These are phyloP conservation scores for Mycetomoellerius zeteki DNA, from an alignment of 1,140 invertebrate genomes.

Conservation along the genomic window DNA sequence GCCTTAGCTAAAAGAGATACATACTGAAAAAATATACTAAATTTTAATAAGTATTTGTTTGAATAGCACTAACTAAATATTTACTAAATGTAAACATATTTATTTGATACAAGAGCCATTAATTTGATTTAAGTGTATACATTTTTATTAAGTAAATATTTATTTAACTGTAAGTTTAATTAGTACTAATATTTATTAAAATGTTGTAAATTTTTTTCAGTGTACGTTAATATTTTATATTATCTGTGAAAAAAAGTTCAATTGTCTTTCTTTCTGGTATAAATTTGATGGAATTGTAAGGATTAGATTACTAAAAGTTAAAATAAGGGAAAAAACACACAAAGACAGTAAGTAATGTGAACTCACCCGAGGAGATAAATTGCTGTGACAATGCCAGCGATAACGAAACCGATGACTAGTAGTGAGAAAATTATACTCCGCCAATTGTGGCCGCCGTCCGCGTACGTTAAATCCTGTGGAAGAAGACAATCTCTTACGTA, in stretches of 20 bases:
- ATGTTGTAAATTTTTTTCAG: too few species aligned
- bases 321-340: not conserved
- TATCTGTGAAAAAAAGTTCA: not conserved
- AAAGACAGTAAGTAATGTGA: not conserved
- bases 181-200: too few species aligned
- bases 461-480: constrained; percentile 90
- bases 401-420: constrained; percentile 94
- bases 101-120: too few species aligned
- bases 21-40: too few species aligned
- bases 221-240: not conserved
- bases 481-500: constrained; percentile 51
- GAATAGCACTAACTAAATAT: too few species aligned
- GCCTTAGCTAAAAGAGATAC: not conserved
- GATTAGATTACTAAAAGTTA: not conserved
- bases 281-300: not conserved
- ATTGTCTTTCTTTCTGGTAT: not conserved
- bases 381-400: constrained; percentile 94
- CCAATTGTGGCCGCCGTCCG: constrained; percentile 94
- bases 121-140: too few species aligned
- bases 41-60: too few species aligned
- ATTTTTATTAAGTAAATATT: too few species aligned
- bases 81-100: too few species aligned
- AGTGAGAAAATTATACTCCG: constrained; percentile 94
- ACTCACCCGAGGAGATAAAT: constrained; percentile 94
- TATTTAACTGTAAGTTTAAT: too few species aligned